Conservation (phyloP, 2,888 invertebrate species). For the Acleris sparsana region DNA sequence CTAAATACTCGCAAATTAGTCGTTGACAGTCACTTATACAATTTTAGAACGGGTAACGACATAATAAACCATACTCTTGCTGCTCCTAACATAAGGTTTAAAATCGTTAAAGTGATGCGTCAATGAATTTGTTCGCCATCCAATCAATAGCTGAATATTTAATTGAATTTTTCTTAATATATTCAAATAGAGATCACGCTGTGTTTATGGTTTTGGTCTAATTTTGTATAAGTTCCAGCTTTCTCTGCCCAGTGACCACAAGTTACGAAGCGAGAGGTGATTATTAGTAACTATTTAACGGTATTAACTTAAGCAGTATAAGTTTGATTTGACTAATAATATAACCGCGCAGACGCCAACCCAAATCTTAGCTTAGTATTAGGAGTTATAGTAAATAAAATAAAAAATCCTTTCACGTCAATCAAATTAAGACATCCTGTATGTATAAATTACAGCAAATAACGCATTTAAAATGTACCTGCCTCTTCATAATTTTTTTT, state of each 20-base stretch:
- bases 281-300: not conserved
- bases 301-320: not conserved
- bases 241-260: constrained; percentile 46
- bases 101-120: not conserved
- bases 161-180: constrained; percentile 22
- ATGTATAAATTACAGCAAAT: too few species aligned
- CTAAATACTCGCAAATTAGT: constrained; percentile 37
- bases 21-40: constrained; percentile 29
- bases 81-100: not conserved
- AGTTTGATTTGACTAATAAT: too few species aligned
- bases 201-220: constrained; percentile 40
- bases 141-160: constrained; percentile 33
- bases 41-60: not conserved
- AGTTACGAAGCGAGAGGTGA: not conserved
- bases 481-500: too few species aligned
- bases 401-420: too few species aligned
- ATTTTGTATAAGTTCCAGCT: constrained; percentile 46
- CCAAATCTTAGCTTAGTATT: too few species aligned
- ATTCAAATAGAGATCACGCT: constrained; percentile 45
- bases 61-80: not conserved
- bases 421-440: too few species aligned
- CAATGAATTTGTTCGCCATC: not conserved
- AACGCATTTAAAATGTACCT: too few species aligned
- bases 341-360: too few species aligned
- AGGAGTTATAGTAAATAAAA: too few species aligned